phyloP scores from a whole-genome alignment of 2,113 vertebrate genomes.

The Neofelis nebulosa region DNA sequence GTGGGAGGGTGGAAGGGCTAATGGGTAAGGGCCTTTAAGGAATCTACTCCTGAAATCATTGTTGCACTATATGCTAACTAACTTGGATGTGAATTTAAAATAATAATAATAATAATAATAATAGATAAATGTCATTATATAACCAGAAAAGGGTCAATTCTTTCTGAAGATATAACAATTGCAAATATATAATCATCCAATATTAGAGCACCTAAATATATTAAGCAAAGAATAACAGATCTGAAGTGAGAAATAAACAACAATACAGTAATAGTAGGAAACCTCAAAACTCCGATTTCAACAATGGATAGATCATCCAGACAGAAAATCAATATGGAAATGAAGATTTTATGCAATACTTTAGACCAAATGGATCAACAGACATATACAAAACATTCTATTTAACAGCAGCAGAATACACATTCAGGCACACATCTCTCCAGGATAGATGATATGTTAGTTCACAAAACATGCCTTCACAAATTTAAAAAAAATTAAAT shows the following conservation, averaged over 20 bases:
- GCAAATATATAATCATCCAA: not conserved
- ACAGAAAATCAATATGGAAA: not conserved
- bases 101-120: too few species aligned
- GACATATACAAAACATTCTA: too few species aligned
- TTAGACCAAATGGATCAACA: not conserved
- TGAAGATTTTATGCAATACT: not conserved
- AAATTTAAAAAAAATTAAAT: not conserved
- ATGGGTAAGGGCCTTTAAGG: too few species aligned
- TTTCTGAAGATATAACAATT: not conserved
- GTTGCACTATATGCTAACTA: too few species aligned
- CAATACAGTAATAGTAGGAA: not conserved
- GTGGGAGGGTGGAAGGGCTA: too few species aligned
- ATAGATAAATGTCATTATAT: not conserved
- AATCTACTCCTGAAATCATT: too few species aligned
- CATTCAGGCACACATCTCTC: not conserved
- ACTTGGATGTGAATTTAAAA: too few species aligned
- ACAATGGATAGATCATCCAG: not conserved
- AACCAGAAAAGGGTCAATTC: not conserved
- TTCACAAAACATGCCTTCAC: not conserved
- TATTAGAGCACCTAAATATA: not conserved
- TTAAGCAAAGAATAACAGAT: not conserved
- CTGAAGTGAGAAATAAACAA: not conserved
- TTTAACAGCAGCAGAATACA: not conserved
- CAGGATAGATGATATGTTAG: not conserved
- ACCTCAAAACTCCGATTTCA: not conserved